A percentile compares a stretch with the other conserved stretches of the same genome.
Evolutionary conservation across 2,888 invertebrate species (phyloP).

Genomic region (Cantharis rufa): DNA sequence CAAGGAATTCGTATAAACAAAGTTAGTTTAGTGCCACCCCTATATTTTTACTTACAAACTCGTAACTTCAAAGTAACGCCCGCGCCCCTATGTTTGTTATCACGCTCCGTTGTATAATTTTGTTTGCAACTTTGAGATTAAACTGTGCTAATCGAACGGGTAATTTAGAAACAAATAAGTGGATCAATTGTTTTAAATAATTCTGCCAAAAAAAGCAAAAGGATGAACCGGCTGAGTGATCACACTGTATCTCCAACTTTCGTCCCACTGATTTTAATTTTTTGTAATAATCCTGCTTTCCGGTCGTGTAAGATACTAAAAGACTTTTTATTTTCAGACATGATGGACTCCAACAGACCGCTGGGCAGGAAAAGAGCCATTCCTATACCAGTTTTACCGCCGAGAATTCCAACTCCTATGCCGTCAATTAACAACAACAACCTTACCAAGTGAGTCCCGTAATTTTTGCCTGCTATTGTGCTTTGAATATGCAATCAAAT

Average conservation of each 20-base stretch:
- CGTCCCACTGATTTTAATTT: neutral
- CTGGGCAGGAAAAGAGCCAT: conserved; percentile 46
- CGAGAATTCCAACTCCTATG: conserved; percentile 63
- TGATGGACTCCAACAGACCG: conserved; percentile 35
- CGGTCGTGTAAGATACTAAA: neutral
- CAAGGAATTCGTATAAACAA: neutral
- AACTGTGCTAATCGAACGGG: conserved; percentile 12
- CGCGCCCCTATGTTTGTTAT: conserved; percentile 21
- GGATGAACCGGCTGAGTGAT: neutral
- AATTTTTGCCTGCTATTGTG: neutral
- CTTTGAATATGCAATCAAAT: neutral
- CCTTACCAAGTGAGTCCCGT: conserved; percentile 52
- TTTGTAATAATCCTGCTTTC: neutral
- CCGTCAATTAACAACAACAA: conserved; percentile 58
- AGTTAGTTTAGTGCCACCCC: conserved; percentile 8
- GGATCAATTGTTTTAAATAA: neutral
- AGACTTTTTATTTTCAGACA: neutral
- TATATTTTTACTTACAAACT: conserved; percentile 13
- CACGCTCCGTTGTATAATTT: conserved; percentile 12
- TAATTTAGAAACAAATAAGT: conserved; percentile 17
- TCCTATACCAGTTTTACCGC: conserved; percentile 61
- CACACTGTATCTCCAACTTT: neutral
- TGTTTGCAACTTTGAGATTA: conserved; percentile 8
- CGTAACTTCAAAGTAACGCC: conserved; percentile 16
- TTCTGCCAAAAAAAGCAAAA: neutral